Percentiles rank a stretch among this genome's conserved stretches.
phyloP scores from a whole-genome alignment of 2,888 invertebrate species.

The Cephus sareptanus region DNA sequence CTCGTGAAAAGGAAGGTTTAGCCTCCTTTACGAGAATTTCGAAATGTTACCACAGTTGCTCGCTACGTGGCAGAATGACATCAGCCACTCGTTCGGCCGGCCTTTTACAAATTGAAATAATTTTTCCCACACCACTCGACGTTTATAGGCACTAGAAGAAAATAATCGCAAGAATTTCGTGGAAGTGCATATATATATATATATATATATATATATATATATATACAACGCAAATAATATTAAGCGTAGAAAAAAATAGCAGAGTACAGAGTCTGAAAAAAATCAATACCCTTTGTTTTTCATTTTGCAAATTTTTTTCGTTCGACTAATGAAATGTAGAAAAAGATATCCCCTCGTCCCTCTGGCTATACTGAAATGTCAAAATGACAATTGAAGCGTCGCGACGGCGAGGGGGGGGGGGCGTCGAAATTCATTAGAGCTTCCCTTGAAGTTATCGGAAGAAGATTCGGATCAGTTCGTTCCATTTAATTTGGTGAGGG shows the following conservation, averaged over 20 bases:
- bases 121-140: background rate
- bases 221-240: background rate
- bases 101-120: background rate
- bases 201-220: background rate
- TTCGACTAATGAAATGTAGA: background rate
- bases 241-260: background rate
- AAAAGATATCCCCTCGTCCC: too few relatives aligned
- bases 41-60: background rate
- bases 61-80: background rate
- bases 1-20: background rate
- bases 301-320: background rate
- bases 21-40: background rate
- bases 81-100: background rate
- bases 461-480: background rate
- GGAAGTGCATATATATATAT: background rate
- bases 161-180: background rate
- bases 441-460: background rate
- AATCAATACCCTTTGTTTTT: too few relatives aligned
- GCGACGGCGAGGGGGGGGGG: too few relatives aligned
- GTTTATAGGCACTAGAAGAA: background rate
- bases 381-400: background rate
- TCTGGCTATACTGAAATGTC: background rate
- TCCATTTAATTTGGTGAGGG: background rate
- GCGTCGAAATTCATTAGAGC: background rate
- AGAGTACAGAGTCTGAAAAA: too few relatives aligned